Base-by-base conservation (phyloP, 2,113 vertebrate genomes). In the Falcunculus frontatus region DNA sequence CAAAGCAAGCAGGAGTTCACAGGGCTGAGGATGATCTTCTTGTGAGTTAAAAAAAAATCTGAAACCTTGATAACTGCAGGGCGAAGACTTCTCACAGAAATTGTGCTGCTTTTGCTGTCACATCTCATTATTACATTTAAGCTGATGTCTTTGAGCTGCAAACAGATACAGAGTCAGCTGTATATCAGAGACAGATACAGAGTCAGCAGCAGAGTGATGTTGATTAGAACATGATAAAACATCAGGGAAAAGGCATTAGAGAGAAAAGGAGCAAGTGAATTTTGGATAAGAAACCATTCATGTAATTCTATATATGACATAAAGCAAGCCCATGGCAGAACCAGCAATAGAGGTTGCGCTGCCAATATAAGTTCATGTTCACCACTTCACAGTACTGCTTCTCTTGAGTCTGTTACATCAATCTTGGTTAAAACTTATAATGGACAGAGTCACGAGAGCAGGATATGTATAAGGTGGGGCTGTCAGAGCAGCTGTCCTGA, bases 1-100 rank as follows among this genome's bases (percentile, higher is more conserved):
- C 73, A 92, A 90, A 87, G 60, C 68, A 81, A 92, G 83, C 49
- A 69, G 56, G 47, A 96, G n/a, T 91, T 86, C 79, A 81, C 41
- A 86, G 32, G 52, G 35, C 35, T 84, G 44, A 93, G 68, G 27
- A 47, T 42, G 39, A 87, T 68, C 84, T 78, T 74, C 63, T 63
- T 72, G 22, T 39, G 16, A 83, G 21, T 49, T 64, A 59, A 74
- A 85, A 59, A 67, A 67, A 65, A 65, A 39, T 4, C 37, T 59
- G 35, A 83, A 86, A 63, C 78, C 67, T 87, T 83, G 68, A 75
- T 72, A 84, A 56, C 69, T 77, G 47, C 90, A 88, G 67, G 63
- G 74, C 11, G 4, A 94, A 85, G 46, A 41, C 63, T 91, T 27
- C 50, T 95, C 37, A 70, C n/a, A 72, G 64, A 90, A 91, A 95